These are phyloP conservation scores for Oncorhynchus clarkii DNA, from an alignment of 2,113 vertebrate genomes.

Conservation along the genomic window DNA sequence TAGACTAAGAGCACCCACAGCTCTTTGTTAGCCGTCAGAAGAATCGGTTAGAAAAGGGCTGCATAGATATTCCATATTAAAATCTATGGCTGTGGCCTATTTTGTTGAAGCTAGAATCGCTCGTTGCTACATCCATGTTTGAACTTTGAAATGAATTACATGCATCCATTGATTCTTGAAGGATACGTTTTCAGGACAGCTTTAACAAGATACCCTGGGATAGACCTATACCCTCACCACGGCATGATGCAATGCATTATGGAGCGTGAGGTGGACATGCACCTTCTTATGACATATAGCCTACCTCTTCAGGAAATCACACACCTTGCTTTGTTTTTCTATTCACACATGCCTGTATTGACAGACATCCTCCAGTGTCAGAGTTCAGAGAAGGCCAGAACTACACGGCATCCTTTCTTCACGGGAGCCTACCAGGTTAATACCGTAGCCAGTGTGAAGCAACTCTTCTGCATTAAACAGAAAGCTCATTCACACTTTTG, in stretches of 20 bases:
- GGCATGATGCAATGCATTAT: not conserved
- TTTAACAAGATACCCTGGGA: not conserved
- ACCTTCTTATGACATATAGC: not conserved
- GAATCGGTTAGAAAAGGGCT: slow-evolving; percentile 9
- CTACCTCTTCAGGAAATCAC: too few species aligned
- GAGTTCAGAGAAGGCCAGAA: not conserved
- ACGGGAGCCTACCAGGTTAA: slow-evolving; percentile 58
- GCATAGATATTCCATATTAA: slow-evolving; percentile 40
- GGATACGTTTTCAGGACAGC: not conserved
- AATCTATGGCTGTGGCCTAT: slow-evolving; percentile 39
- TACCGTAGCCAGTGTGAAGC: slow-evolving; percentile 59
- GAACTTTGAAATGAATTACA: too few species aligned
- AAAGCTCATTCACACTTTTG: too few species aligned
- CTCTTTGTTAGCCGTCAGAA: too few species aligned
- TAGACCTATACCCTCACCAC: not conserved
- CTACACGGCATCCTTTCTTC: slow-evolving; percentile 35
- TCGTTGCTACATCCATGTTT: too few species aligned
- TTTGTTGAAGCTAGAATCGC: too few species aligned
- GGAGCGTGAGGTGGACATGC: too few species aligned
- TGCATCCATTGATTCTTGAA: too few species aligned
- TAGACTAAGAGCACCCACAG: too few species aligned
- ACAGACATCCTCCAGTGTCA: not conserved
- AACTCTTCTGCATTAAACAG: slow-evolving; percentile 40
- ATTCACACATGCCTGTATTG: not conserved
- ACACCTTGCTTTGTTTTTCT: not conserved